Percentiles rank a stretch among this genome's conserved stretches.
These are phyloP conservation scores for Sphaerodactylus townsendi DNA, from an alignment of 2,113 vertebrate genomes.

Conservation along the genomic window DNA sequence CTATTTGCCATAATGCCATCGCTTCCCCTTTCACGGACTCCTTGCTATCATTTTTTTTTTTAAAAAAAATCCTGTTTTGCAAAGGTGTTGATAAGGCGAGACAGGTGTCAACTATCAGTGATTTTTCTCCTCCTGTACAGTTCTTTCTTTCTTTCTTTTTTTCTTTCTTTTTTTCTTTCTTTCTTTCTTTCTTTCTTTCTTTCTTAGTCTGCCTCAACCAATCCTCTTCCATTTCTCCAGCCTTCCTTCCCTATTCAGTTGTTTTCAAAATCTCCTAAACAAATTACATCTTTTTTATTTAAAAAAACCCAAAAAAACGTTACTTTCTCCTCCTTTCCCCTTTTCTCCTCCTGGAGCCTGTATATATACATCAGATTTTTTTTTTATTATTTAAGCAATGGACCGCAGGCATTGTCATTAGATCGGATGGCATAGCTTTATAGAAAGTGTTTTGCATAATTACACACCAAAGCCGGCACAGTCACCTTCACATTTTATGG, in stretches of 20 bases:
- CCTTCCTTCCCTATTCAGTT: constrained; percentile 38
- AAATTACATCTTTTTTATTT: constrained; percentile 83
- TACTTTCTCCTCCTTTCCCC: constrained; percentile 61
- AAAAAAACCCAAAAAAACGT: constrained; percentile 78
- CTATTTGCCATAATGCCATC: not conserved
- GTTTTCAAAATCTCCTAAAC: constrained; percentile 70
- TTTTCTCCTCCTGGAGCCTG: constrained; percentile 73
- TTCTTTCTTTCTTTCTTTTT: not conserved
- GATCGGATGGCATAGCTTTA: constrained; percentile 99
- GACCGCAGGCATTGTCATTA: constrained; percentile 97
- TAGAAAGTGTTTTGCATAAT: constrained; percentile 99
- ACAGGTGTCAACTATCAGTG: not conserved
- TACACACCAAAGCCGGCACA: constrained; percentile 99
- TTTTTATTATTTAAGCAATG: constrained; percentile 87
- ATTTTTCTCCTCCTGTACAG: not conserved
- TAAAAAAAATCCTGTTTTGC: not conserved
- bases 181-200: not conserved
- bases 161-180: not conserved
- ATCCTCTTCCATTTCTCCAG: constrained; percentile 58
- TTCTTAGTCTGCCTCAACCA: constrained; percentile 22
- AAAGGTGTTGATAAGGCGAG: constrained; percentile 32
- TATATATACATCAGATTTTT: constrained; percentile 80
- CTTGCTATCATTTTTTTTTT: not conserved
- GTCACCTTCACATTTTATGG: constrained; percentile 99
- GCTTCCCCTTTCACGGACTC: not conserved